phyloP scores from a whole-genome alignment of 1,140 invertebrate genomes.

The Polypedilum vanderplanki region DNA sequence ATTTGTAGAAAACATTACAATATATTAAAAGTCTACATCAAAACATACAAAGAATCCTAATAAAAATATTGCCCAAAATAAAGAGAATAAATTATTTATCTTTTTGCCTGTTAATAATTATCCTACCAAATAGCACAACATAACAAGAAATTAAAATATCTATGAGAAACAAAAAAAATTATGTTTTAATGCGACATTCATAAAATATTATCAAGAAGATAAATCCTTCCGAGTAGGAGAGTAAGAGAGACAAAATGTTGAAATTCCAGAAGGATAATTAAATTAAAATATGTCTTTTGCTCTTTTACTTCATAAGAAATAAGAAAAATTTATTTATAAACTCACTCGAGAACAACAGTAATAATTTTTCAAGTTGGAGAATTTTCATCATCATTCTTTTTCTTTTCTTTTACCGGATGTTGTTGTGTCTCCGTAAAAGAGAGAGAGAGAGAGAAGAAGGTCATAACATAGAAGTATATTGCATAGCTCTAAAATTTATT shows the following conservation, averaged over 20 bases:
- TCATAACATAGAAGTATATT: background rate
- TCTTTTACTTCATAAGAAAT: background rate
- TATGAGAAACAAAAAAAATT: too few species aligned
- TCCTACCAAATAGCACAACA: too few species aligned
- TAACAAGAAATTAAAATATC: too few species aligned
- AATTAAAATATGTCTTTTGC: slow-evolving; percentile 25
- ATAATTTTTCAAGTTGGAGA: background rate
- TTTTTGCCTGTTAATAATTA: too few species aligned
- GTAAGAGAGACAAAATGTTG: background rate
- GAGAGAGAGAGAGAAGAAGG: background rate
- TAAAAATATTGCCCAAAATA: too few species aligned
- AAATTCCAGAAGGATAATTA: slow-evolving; percentile 25
- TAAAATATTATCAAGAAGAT: slow-evolving; percentile 6
- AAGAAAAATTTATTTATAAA: background rate
- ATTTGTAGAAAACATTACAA: too few species aligned
- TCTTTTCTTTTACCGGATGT: background rate
- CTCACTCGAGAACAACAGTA: background rate
- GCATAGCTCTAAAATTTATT: slow-evolving; percentile 7
- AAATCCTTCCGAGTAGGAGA: background rate
- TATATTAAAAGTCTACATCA: too few species aligned
- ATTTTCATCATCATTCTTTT: too few species aligned
- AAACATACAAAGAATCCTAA: too few species aligned
- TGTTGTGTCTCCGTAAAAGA: background rate
- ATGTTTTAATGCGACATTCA: background rate
- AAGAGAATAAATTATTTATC: too few species aligned